Base-by-base conservation (phyloP, 2,797 vertebrate species). In the Eptatretus atami region DNA sequence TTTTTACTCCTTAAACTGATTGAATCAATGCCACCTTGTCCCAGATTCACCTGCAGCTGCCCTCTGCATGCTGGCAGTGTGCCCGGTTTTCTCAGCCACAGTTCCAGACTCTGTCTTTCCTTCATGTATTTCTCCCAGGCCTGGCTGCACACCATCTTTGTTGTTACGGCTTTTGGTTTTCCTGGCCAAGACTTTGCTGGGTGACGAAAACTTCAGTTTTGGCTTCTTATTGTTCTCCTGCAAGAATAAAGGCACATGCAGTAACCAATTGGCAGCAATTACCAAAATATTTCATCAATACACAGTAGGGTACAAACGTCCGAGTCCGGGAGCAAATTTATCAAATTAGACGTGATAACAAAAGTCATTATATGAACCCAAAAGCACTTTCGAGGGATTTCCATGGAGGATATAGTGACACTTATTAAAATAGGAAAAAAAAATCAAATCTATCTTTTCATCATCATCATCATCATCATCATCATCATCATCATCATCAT, bases 211-310 rank as follows among this genome's bases (percentile, higher is more conserved):
- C 77, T 96, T 96, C 88, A 94, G 93, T 80, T 95, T 96, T 70
- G 95, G 71, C 74, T 96, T 96, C 78, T 96, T 96, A 69, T 88
- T 96, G 72, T 95, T 96, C 70, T 95, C 88, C 90, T 96, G 71
- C 69, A 53, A 44, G 54, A 65, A 53, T 13, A 52, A 64, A 64
- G 15, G 10, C 53, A 55, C 60, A 10, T 15, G 53, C n/a, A 65
- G 10, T 15, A 55, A 60, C 55, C 24, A 24, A 24, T 24, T n/a
- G 15, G 55, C 24, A n/a, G 15, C 55, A 60, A 24, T 15, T 60
- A 24, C 24, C 55, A 60, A 15, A 9, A 6, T 10, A 60, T 24
- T 60, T 15, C 55, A 6, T 24, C 24, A 10, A 15, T 24, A 15
- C 69, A 1, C 0, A 14, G 31, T 44, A 3, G 31, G 31, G 31